Conservation (phyloP, 2,888 invertebrate species). For the Hypomecis atomaria region DNA sequence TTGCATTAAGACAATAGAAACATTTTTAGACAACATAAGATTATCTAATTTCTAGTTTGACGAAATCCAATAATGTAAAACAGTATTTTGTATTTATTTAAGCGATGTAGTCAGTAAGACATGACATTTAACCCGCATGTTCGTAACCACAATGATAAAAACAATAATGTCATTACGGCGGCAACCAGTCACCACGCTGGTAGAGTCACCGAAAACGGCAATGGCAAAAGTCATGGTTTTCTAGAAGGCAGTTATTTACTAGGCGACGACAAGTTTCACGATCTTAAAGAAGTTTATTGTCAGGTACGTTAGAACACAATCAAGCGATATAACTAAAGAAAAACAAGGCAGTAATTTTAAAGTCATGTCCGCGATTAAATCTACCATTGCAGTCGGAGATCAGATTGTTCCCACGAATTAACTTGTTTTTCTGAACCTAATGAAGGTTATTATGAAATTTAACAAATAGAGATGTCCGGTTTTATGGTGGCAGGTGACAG, state of each 20-base stretch:
- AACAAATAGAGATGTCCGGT: slow-evolving; percentile 35
- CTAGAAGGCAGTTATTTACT: slow-evolving; percentile 22
- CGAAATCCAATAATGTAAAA: slow-evolving; percentile 4
- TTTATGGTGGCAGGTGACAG: slow-evolving; percentile 39
- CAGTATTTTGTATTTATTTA: not conserved
- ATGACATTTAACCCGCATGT: slow-evolving; percentile 63
- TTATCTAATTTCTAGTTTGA: slow-evolving; percentile 4
- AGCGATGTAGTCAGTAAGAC: slow-evolving; percentile 5
- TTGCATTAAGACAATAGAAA: slow-evolving; percentile 15
- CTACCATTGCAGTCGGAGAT: slow-evolving; percentile 24
- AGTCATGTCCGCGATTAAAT: slow-evolving; percentile 42
- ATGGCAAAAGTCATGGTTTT: slow-evolving; percentile 42
- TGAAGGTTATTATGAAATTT: slow-evolving; percentile 38
- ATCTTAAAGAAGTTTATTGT: slow-evolving; percentile 23
- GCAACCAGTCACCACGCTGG: slow-evolving; percentile 44
- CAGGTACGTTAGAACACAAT: slow-evolving; percentile 15
- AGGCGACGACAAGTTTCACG: slow-evolving; percentile 34
- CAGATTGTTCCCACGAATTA: slow-evolving; percentile 42
- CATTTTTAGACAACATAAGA: not conserved
- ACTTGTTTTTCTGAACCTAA: slow-evolving; percentile 28
- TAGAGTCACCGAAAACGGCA: slow-evolving; percentile 42
- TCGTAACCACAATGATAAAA: slow-evolving; percentile 48
- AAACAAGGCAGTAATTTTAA: slow-evolving; percentile 27
- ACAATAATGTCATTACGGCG: slow-evolving; percentile 44
- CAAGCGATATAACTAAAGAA: slow-evolving; percentile 20